Evolutionary conservation across 2,888 invertebrate species (phyloP).

Genomic region (Macaria liturata): DNA sequence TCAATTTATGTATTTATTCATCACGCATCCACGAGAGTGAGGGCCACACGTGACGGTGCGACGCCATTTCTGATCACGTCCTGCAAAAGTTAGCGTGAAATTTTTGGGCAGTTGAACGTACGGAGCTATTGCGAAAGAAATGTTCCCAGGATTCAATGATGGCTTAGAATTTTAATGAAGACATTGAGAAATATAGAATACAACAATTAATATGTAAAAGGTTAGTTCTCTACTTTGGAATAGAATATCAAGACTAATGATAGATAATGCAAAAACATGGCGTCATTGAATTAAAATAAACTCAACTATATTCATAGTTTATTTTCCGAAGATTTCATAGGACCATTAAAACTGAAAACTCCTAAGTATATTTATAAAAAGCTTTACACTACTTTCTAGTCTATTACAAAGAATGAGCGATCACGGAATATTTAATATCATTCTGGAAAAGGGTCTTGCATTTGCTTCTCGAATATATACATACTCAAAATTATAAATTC

Average conservation of each 20-base stretch:
- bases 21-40: constrained; percentile 54
- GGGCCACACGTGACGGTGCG: constrained; percentile 45
- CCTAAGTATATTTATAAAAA: no score
- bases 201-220: no score
- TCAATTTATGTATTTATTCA: constrained; percentile 52
- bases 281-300: no score
- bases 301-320: no score
- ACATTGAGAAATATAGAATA: not conserved
- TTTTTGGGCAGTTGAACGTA: constrained; percentile 44
- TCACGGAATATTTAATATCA: constrained; percentile 12
- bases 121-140: constrained; percentile 22
- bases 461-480: constrained; percentile 15
- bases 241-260: no score
- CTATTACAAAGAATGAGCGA: not conserved
- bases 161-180: constrained; percentile 9
- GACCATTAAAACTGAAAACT: no score
- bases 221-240: no score
- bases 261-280: no score
- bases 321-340: no score
- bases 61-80: constrained; percentile 46
- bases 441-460: constrained; percentile 7
- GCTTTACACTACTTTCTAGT: no score
- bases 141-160: constrained; percentile 9
- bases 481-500: constrained; percentile 11
- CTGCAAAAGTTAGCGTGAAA: constrained; percentile 19